Evolutionary conservation across 1,140 invertebrate genomes (phyloP).

Genomic region (Matsumurasca onukii): DNA sequence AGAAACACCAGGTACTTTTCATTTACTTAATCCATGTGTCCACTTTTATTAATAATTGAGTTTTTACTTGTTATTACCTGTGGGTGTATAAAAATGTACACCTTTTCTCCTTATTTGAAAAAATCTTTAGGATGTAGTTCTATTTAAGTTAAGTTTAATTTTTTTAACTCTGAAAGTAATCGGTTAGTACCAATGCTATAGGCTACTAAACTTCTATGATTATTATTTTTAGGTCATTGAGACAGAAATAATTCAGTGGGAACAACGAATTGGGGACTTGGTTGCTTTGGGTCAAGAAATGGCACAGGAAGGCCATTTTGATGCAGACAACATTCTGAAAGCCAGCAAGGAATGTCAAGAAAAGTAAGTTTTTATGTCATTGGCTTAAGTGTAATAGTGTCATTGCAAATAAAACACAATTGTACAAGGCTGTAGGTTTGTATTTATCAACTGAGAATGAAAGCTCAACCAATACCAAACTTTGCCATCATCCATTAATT

Average conservation of each 20-base stretch:
- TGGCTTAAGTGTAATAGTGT: too few species aligned
- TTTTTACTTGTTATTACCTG: not conserved
- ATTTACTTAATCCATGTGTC: not conserved
- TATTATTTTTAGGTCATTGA: constrained; percentile 63
- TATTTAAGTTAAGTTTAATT: not conserved
- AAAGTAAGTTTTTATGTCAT: constrained; percentile 55
- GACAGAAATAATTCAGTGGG: constrained; percentile 75
- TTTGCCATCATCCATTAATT: too few species aligned
- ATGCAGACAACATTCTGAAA: constrained; percentile 80
- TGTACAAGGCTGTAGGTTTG: too few species aligned
- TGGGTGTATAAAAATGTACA: too few species aligned
- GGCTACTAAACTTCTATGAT: not conserved
- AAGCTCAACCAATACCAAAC: too few species aligned
- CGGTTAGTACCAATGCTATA: not conserved
- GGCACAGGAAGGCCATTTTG: constrained; percentile 91
- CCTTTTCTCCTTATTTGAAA: too few species aligned
- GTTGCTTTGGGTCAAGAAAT: constrained; percentile 81
- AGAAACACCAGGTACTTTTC: constrained; percentile 69
- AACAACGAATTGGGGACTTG: constrained; percentile 73
- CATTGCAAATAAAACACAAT: too few species aligned
- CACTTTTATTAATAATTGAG: not conserved
- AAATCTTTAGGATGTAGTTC: not conserved
- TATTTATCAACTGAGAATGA: too few species aligned
- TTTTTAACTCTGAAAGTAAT: not conserved
- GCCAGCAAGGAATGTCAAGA: constrained; percentile 74